These are phyloP conservation scores for Himalopsyche japonica DNA, from an alignment of 2,888 invertebrate genomes.

Conservation along the genomic window DNA sequence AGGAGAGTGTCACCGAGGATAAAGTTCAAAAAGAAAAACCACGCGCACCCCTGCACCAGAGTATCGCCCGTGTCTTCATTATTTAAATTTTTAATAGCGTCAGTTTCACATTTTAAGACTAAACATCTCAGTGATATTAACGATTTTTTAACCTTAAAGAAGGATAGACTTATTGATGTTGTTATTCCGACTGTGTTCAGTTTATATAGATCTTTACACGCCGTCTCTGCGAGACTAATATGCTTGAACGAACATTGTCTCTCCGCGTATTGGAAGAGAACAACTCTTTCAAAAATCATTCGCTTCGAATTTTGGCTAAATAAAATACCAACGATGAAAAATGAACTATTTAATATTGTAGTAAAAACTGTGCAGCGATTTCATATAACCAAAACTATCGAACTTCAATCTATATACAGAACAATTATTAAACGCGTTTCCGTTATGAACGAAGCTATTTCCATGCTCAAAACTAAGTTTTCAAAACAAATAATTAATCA, in stretches of 20 bases:
- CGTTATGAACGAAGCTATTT: background rate
- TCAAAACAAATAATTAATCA: background rate
- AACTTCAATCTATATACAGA: background rate
- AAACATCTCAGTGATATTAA: background rate
- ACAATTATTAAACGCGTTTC: background rate
- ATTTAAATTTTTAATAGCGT: background rate
- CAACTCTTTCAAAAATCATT: background rate
- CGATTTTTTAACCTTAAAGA: background rate
- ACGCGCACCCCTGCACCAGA: background rate
- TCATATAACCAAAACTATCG: background rate
- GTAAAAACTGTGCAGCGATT: background rate
- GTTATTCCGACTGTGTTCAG: background rate
- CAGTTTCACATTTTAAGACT: background rate
- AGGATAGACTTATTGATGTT: background rate
- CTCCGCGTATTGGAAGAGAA: background rate
- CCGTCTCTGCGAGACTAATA: background rate
- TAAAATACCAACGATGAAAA: background rate
- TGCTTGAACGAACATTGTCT: background rate
- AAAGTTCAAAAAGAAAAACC: conserved; percentile 32
- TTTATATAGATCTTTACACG: background rate
- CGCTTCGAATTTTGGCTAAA: background rate
- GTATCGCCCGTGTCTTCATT: conserved; percentile 6
- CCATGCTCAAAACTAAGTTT: background rate
- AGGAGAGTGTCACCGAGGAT: conserved; percentile 26
- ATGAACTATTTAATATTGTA: background rate